phyloP scores from a whole-genome alignment of 2,797 vertebrate genomes.

The Catamblyrhynchus diadema region DNA sequence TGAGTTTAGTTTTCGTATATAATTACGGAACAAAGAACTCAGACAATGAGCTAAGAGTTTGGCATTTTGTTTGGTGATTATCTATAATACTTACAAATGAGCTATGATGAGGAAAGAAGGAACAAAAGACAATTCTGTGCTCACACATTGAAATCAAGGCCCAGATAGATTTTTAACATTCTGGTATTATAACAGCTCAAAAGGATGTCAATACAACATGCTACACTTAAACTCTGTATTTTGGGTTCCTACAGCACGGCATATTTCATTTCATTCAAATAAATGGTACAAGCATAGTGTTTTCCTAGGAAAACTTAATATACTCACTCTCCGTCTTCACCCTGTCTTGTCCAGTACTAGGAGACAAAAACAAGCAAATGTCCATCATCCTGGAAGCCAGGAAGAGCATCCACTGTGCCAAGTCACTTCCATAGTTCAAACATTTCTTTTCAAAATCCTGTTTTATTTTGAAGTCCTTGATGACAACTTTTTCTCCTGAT shows the following conservation, averaged over 20 bases:
- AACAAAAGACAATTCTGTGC: not conserved
- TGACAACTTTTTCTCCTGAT: not conserved
- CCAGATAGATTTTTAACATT: not conserved
- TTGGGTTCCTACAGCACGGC: not conserved
- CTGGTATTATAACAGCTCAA: not conserved
- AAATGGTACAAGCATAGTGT: not conserved
- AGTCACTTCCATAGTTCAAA: not conserved
- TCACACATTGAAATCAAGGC: not conserved
- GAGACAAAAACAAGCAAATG: not conserved
- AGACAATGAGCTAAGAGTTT: conserved; percentile 29
- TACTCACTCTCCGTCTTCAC: not conserved
- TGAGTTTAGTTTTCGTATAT: conserved; percentile 33
- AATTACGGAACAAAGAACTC: conserved; percentile 27
- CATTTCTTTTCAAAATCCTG: not conserved
- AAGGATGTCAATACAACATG: not conserved
- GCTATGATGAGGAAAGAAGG: not conserved
- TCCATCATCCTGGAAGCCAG: not conserved
- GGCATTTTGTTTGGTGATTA: conserved; percentile 48
- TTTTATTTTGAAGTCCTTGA: not conserved
- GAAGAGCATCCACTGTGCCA: rapidly evolving
- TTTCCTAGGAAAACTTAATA: not conserved
- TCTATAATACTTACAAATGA: not conserved
- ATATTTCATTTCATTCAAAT: not conserved
- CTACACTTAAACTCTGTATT: not conserved
- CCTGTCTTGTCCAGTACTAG: not conserved